Conservation (phyloP, 2,888 invertebrate genomes). For the Lasioglossum marginatum region DNA sequence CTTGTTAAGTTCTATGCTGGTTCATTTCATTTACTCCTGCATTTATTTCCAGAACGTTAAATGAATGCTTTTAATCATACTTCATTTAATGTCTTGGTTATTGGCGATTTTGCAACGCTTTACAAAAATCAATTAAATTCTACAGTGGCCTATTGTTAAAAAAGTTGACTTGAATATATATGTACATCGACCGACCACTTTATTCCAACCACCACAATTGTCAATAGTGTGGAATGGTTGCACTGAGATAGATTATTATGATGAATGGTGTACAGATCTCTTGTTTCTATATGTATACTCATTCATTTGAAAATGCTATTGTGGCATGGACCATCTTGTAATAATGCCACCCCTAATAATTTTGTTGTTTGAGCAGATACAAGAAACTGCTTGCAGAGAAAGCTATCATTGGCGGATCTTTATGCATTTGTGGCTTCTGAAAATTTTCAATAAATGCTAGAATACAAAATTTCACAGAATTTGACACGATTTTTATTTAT, state of each 20-base stretch:
- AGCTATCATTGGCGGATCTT: neutral
- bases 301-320: neutral
- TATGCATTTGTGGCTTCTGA: too few relatives aligned
- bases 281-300: neutral
- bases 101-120: neutral
- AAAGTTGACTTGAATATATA: neutral
- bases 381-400: neutral
- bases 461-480: too few relatives aligned
- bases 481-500: too few relatives aligned
- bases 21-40: too few relatives aligned
- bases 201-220: neutral
- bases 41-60: too few relatives aligned
- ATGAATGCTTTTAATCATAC: too few relatives aligned
- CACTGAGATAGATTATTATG: neutral
- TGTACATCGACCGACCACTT: neutral
- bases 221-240: neutral
- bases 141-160: neutral
- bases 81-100: neutral
- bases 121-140: neutral
- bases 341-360: neutral
- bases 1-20: neutral
- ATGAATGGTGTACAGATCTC: neutral
- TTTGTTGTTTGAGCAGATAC: neutral
- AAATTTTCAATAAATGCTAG: too few relatives aligned
- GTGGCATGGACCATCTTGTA: neutral